Evolutionary conservation across 2,113 vertebrate genomes (phyloP), one percentile per base, ranked within the genome.

Genomic region (Acanthochromis polyacanthus): DNA sequence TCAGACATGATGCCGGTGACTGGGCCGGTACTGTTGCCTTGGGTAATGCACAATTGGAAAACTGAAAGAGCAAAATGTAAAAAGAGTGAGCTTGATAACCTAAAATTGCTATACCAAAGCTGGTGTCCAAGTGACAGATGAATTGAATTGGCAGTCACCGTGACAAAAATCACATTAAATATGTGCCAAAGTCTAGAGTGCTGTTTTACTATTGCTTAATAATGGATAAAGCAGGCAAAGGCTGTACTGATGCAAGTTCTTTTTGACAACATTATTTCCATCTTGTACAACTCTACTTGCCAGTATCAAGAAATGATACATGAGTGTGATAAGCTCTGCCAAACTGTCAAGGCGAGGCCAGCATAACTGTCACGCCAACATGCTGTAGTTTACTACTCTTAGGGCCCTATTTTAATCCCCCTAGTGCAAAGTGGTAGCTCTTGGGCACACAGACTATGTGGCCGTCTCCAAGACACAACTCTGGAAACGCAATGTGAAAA

Each of bases 151-250:
- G 45, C 75, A 51, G 78, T 87, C 16, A 12, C 51, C 61, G 36
- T 52, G 69, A 52, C 23, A 62, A 79, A 87, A 79, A 36, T 65
- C 65, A 60, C 65, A 75, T 59, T 23, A 71, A 75, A 58, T 62
- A 50, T 59, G 57, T 77, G 28, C 10, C 52, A 58, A 61, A 69
- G 36, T 68, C 14, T 16, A 12, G 10, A 51, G 45, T 59, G 65
- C 6, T 1, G 45, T 76, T 75, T 74, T 51, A 16, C 48, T 59
- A 57, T 76, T 65, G 32, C 57, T 30, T 78, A 56, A 53, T 66
- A 65, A 55, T 68, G 45, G 11, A 58, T 56, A 64, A 55, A 40
- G 66, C 45, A 75, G 36, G 43, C 62, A 28, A n/a, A 15, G 38
- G 56, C 56, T 70, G 36, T 22, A 52, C 28, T 57, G 68, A 77